These are phyloP conservation scores for Chanos chanos DNA, from an alignment of 2,797 vertebrate genomes.

Conservation along the genomic window DNA sequence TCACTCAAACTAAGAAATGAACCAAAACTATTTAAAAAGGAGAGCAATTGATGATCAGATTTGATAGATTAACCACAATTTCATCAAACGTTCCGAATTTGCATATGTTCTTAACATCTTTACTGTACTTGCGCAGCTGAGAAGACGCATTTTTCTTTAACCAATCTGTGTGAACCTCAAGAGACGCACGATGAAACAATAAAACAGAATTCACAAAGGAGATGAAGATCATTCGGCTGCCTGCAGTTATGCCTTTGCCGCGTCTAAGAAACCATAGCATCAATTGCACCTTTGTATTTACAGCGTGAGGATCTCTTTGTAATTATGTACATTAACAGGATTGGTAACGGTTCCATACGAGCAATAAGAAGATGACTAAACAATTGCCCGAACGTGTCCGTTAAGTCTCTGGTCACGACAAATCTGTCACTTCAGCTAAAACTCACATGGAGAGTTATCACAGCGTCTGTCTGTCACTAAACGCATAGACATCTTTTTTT, in stretches of 20 bases:
- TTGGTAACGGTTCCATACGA: conserved; percentile 2
- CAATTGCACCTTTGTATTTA: background rate
- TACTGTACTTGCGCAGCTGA: conserved; percentile 40
- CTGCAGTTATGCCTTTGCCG: background rate
- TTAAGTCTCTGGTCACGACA: background rate
- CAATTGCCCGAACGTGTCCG: background rate
- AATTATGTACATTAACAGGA: conserved; percentile 4
- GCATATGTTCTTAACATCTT: conserved; percentile 29
- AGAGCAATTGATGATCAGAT: background rate
- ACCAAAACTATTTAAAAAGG: background rate
- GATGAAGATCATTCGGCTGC: background rate
- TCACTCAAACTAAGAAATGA: background rate
- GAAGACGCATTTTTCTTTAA: conserved; percentile 26
- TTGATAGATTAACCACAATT: background rate
- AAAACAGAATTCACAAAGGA: conserved; percentile 23
- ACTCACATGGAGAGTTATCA: background rate
- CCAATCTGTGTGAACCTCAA: conserved; percentile 42
- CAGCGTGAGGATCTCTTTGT: background rate
- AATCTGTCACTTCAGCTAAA: background rate
- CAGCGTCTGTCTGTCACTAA: too few species aligned
- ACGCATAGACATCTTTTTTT: background rate
- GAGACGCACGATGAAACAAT: conserved; percentile 53
- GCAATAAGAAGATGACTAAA: conserved; percentile 6
- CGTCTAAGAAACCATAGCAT: background rate
- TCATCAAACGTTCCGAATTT: background rate